Base-by-base conservation (phyloP, 1,140 invertebrate species). In the Megalopta genalis region DNA sequence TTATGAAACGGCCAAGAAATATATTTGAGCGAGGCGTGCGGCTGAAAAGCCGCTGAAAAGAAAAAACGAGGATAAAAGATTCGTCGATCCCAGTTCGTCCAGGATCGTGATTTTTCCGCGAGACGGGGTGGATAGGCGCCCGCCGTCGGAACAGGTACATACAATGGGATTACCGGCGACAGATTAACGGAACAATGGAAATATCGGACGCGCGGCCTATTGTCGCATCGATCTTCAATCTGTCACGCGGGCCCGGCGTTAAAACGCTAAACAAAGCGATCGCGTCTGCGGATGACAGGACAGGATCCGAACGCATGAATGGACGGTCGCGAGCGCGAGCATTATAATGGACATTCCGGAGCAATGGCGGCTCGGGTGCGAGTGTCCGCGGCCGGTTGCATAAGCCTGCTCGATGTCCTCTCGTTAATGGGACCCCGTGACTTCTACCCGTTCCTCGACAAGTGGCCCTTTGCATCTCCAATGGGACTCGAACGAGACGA, bases 201-300 rank as follows among this genome's bases (percentile, higher is more conserved):
- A 67, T 49, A 59, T 78, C 63, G 57, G 37, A 66, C 49, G 66
- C 60, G 65, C 49, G 63, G n/a, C 75, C 32, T 67, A 69, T 77
- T 77, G 74, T 77, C 62, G 42, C 54, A 39, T 66, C 52, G 77
- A 69, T 64, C 57, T 27, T 52, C 54, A 73, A 25, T 57, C 73
- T 57, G 42, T 67, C 46, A 32, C 59, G 62, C 25, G 23, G 25
- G 63, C 14, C 62, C 25, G 66, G 70, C 69, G 25, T 52, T 49
- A 37, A 81, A 67, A 80, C 65, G 66, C 64, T 49, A 39, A 46
- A 80, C 81, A 80, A 82, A 80, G 77, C 65, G n/a, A 21, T 60
- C 18, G 69, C 23, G 27, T 64, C 60, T 80, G 81, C 12, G 52
- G 59, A 74, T 80, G 77, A 82, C 65, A 71, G 69, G 57, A 62